Base-by-base conservation (phyloP, 2,797 vertebrate genomes). In the Manis javanica region DNA sequence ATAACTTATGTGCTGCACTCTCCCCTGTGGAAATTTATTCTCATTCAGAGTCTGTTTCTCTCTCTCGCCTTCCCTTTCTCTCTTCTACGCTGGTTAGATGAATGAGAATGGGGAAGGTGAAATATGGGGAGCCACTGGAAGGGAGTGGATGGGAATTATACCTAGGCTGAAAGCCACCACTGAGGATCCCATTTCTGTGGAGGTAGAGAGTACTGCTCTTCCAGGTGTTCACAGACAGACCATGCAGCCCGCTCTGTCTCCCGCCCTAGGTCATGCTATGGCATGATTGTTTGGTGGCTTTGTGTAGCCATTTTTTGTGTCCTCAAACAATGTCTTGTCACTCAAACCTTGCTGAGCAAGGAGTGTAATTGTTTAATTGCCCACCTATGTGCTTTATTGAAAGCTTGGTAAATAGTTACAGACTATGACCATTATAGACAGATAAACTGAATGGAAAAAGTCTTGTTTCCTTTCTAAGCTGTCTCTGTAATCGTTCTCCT, bases 341-440 rank as follows among this genome's bases (percentile, higher is more conserved):
- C 21, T 86, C 79, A 75, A 72, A 37, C 92, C 42, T 79, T 94
- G n/a, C 92, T 66, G 74, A 88, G 49, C 46, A 71, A 86, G 4
- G 55, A 64, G 15, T 64, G 15, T 61, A 18, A 68, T 53, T 64
- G 19, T 57, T 75, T 71, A 93, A 57, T 89, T 59, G 46, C 31
- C 26, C 85, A 78, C 8, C 13, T 37, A 24, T 81, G 37, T 63
- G 39, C 72, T 11, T 94, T 88, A n/a, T 21, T 66, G 59, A 94
- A 92, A 91, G 26, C 46, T 90, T 59, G 85, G 31, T 72, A 49
- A 78, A n/a, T 69, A 81, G 46, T 90, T 69, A n/a, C 24, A 61
- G 46, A 37, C 88, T 59, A 1, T 81, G 51, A 29, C 53, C 18
- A 31, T 82, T 74, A 63, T 53, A 21, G 81, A 29, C 2, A 87